Conservation (phyloP, 1,140 invertebrate species). For the Galleria mellonella region DNA sequence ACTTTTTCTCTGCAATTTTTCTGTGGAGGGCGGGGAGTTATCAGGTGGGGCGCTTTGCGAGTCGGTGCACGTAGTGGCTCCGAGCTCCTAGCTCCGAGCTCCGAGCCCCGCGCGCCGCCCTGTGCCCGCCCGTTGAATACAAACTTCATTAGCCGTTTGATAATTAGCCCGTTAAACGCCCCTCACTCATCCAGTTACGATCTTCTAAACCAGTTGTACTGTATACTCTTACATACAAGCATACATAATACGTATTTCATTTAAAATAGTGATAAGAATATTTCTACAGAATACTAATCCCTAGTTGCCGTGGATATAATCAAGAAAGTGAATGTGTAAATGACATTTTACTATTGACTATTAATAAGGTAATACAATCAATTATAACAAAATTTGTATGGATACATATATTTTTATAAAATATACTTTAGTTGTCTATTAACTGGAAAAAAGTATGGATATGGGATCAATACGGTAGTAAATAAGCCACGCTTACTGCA, state of each 20-base stretch:
- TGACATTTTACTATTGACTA: no score
- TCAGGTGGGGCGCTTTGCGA: conserved; percentile 67
- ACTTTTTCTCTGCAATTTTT: conserved; percentile 75
- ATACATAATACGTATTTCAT: not conserved
- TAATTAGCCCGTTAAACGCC: conserved; percentile 75
- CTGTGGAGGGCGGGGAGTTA: conserved; percentile 66
- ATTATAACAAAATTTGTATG: no score
- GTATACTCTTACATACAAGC: conserved; percentile 4
- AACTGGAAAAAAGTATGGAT: no score
- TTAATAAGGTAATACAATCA: no score
- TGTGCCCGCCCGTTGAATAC: conserved; percentile 62
- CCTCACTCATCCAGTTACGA: conserved; percentile 56
- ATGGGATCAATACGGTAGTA: no score
- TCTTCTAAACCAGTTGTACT: conserved; percentile 38
- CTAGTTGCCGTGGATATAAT: no score
- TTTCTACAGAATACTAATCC: no score
- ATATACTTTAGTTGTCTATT: no score
- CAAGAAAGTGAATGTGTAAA: no score
- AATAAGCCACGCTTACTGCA: no score
- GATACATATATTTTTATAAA: no score
- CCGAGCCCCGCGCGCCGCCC: conserved; percentile 31
- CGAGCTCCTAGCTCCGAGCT: conserved; percentile 4
- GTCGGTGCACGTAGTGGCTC: conserved; percentile 64
- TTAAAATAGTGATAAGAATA: no score
- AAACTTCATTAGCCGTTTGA: conserved; percentile 75